phyloP scores from a whole-genome alignment of 2,888 invertebrate species.

The Adineta ricciae region DNA sequence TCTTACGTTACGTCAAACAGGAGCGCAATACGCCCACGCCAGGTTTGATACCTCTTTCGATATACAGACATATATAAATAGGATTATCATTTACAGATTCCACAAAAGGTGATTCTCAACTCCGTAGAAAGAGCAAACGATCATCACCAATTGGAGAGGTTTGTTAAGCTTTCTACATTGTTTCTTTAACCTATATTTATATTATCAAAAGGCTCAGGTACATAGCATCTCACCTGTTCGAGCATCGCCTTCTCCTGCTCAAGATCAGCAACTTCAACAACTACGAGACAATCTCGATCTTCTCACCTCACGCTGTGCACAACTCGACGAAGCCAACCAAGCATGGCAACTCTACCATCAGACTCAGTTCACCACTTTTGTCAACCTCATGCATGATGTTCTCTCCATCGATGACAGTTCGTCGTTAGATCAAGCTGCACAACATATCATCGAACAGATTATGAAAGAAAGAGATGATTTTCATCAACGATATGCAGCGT shows the following conservation, averaged over 20 bases:
- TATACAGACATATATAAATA: no score
- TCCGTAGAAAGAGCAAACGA: accelerated
- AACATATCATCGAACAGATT: neutral
- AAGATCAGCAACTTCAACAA: neutral
- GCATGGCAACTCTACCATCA: neutral
- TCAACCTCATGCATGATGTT: neutral
- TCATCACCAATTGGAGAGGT: neutral
- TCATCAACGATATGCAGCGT: neutral
- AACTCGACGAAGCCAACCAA: neutral
- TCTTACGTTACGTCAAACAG: neutral
- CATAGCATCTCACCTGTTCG: neutral
- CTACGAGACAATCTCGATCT: neutral
- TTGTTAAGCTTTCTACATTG: neutral
- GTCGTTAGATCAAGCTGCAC: neutral
- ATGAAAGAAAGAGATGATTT: neutral
- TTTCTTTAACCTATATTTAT: no score
- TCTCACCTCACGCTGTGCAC: neutral
- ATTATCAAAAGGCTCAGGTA: no score
- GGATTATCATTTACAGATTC: no score
- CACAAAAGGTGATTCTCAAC: neutral
- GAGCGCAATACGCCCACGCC: neutral
- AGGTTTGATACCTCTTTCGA: neutral
- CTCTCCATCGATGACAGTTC: neutral
- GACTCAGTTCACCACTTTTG: neutral
- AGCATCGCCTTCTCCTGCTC: neutral